Percentiles rank a stretch among this genome's conserved stretches.
phyloP scores from a whole-genome alignment of 1,140 invertebrate species.

The Drosophila tsacasi region DNA sequence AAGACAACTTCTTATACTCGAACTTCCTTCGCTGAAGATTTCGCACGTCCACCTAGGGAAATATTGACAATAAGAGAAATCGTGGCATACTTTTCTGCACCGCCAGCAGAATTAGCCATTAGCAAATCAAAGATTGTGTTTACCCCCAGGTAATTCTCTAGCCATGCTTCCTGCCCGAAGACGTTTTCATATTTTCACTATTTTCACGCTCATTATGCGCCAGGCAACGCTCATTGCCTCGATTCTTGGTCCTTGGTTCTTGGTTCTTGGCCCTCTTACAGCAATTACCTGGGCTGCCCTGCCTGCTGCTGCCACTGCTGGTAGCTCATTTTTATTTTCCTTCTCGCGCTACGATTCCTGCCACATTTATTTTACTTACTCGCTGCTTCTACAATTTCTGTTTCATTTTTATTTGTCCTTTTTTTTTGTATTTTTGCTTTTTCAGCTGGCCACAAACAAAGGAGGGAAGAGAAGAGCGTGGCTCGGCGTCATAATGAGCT shows the following conservation, averaged over 20 bases:
- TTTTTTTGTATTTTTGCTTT: conserved; percentile 36
- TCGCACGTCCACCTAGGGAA: not conserved
- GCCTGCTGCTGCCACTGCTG: conserved; percentile 34
- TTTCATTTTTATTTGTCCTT: conserved; percentile 14
- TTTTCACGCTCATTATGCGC: conserved; percentile 82
- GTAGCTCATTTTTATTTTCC: conserved; percentile 60
- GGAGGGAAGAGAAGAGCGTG: conserved; percentile 59
- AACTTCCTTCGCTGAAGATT: not conserved
- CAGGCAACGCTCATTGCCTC: conserved; percentile 47
- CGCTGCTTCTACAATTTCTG: conserved; percentile 38
- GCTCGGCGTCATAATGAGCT: conserved; percentile 80
- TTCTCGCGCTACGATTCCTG: conserved; percentile 45
- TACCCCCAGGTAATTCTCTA: conserved; percentile 30
- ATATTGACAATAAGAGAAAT: conserved; percentile 18
- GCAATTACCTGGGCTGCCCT: conserved; percentile 69
- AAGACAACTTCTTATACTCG: not conserved
- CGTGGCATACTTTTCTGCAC: conserved; percentile 34
- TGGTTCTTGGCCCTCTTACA: conserved; percentile 50
- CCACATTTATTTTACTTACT: conserved; percentile 73
- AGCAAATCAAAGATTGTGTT: conserved; percentile 60
- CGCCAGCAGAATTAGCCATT: conserved; percentile 38
- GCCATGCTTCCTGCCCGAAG: conserved; percentile 23
- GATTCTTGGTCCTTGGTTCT: conserved; percentile 26
- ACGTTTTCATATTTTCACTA: conserved; percentile 75
- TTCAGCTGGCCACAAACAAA: conserved; percentile 69